Percentiles rank a stretch among this genome's conserved stretches.
These are phyloP conservation scores for Furcula furcula DNA, from an alignment of 2,888 invertebrate genomes.

Conservation along the genomic window DNA sequence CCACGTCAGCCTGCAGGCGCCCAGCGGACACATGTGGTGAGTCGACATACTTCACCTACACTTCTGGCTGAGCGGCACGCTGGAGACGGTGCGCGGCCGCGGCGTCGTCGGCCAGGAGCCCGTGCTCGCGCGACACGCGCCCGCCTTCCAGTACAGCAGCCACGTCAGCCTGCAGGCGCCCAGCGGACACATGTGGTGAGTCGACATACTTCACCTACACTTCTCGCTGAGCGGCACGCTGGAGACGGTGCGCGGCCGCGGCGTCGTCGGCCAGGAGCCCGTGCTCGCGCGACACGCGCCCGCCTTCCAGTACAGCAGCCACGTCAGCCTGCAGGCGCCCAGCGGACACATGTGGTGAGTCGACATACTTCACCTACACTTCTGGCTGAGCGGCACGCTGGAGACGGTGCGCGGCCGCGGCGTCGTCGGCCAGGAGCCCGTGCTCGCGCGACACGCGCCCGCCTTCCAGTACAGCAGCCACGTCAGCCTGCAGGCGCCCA, in stretches of 20 bases:
- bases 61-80: constrained; percentile 95
- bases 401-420: constrained; percentile 97
- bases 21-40: constrained; percentile 98
- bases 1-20: constrained; percentile 97
- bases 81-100: constrained; percentile 96
- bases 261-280: constrained; percentile 99
- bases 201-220: too few relatives aligned
- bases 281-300: constrained; percentile 92
- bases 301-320: constrained; percentile 99
- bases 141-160: constrained; percentile 99
- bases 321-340: constrained; percentile 97
- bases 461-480: constrained; percentile 99
- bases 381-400: constrained; percentile 95
- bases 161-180: constrained; percentile 98
- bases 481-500: constrained; percentile 97
- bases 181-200: constrained; percentile 98
- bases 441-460: constrained; percentile 92
- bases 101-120: constrained; percentile 99
- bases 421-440: constrained; percentile 99
- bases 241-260: constrained; percentile 96
- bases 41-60: too few relatives aligned
- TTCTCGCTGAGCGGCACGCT: constrained; percentile 96
- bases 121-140: constrained; percentile 90
- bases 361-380: too few relatives aligned
- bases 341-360: constrained; percentile 98